Evolutionary conservation across 2,113 vertebrate genomes (phyloP).

Genomic region (Osmerus eperlanus): DNA sequence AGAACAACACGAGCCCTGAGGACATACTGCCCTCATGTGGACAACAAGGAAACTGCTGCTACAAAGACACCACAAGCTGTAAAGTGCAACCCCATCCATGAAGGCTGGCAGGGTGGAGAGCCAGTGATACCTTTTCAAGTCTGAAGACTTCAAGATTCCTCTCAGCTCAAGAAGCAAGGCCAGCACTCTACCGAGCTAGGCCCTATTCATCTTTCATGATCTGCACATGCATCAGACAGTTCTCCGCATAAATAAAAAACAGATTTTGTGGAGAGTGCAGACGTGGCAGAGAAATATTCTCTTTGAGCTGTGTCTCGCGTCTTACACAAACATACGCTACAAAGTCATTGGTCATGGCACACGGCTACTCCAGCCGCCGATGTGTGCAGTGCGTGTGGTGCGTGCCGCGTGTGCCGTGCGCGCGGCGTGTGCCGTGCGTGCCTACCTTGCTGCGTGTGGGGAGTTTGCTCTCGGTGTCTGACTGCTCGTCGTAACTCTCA

Average conservation of each 20-base stretch:
- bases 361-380: too few species aligned
- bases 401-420: too few species aligned
- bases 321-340: neutral
- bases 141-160: conserved; percentile 28
- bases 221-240: conserved; percentile 39
- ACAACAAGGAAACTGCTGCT: conserved; percentile 18
- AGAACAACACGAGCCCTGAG: conserved; percentile 29
- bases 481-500: conserved; percentile 94
- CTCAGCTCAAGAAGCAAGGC: conserved; percentile 42
- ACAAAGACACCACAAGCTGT: conserved; percentile 15
- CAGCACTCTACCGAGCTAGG: conserved; percentile 29
- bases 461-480: conserved; percentile 74
- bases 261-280: conserved; percentile 3
- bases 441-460: conserved; percentile 72
- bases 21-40: conserved; percentile 70
- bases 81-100: conserved; percentile 37
- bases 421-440: too few species aligned
- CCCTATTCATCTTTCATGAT: conserved; percentile 39
- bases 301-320: conserved; percentile 30
- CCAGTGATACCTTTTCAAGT: too few species aligned
- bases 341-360: too few species aligned
- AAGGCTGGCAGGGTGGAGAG: too few species aligned
- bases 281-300: conserved; percentile 37
- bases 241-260: conserved; percentile 47
- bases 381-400: too few species aligned